These are phyloP conservation scores for Sebastes ruberrimus DNA, from an alignment of 2,797 vertebrate species.

Conservation along the genomic window DNA sequence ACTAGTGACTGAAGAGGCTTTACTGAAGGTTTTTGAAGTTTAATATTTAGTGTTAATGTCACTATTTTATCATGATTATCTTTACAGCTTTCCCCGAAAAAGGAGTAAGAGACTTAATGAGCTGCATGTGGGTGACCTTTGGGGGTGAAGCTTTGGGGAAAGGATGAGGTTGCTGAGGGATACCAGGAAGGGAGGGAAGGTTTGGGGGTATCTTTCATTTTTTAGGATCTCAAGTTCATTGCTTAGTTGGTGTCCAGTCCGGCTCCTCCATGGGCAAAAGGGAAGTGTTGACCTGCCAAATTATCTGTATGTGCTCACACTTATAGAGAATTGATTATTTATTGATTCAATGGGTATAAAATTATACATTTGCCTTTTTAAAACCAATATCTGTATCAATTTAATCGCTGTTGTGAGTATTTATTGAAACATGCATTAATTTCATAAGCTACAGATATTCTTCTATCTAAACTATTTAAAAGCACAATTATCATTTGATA, in stretches of 20 bases:
- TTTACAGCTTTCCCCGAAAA: constrained; percentile 12
- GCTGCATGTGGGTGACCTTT: constrained; percentile 40
- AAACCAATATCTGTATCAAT: not conserved
- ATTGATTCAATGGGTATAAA: not conserved
- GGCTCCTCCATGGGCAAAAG: not conserved
- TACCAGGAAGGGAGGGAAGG: not conserved
- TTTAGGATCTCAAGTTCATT: constrained; percentile 37
- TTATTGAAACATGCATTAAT: not conserved
- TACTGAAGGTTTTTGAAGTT: not conserved
- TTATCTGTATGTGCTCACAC: not conserved
- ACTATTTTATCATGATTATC: not conserved
- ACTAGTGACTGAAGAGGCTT: not conserved
- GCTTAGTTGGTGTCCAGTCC: not conserved
- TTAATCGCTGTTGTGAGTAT: not conserved
- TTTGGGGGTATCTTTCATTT: not conserved
- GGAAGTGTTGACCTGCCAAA: not conserved
- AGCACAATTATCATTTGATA: not conserved
- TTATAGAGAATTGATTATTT: not conserved
- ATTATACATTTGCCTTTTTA: not conserved
- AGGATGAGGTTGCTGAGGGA: not conserved
- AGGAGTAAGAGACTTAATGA: constrained; percentile 25
- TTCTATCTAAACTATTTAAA: not conserved
- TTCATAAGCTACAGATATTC: not conserved
- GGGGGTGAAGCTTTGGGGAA: not conserved
- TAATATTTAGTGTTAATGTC: not conserved